Percentiles rank a stretch among this genome's conserved stretches.
These are phyloP conservation scores for Zosterops pallidus DNA, from an alignment of 2,113 vertebrate genomes.

Conservation along the genomic window DNA sequence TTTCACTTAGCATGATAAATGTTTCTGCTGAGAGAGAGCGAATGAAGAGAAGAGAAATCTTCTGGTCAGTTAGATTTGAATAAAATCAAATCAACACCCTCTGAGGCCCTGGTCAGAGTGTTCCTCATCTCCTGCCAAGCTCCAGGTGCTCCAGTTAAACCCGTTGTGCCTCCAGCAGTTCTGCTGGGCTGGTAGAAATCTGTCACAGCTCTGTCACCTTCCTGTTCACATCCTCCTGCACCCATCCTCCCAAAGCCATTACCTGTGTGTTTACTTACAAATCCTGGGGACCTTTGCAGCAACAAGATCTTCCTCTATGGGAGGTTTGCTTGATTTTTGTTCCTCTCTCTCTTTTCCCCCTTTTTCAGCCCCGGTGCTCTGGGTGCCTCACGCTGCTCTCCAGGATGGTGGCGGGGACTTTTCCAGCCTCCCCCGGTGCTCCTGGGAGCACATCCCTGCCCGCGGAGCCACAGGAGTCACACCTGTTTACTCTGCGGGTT, in stretches of 20 bases:
- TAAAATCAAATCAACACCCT: neutral
- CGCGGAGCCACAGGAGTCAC: fast-evolving
- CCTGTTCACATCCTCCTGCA: neutral
- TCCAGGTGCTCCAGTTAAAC: neutral
- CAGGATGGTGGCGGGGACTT: neutral
- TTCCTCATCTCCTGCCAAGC: neutral
- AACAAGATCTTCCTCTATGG: neutral
- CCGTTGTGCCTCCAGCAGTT: neutral
- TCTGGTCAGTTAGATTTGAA: neutral
- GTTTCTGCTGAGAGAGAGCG: neutral
- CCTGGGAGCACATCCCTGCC: neutral
- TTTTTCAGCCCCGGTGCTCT: neutral
- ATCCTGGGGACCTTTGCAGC: neutral
- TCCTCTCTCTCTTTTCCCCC: neutral
- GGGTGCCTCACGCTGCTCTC: neutral
- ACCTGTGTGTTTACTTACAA: fast-evolving
- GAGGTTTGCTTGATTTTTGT: neutral
- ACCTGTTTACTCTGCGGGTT: neutral
- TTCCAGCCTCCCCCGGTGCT: neutral
- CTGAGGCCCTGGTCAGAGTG: neutral
- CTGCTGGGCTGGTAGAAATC: neutral
- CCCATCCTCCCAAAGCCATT: neutral
- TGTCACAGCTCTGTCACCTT: neutral
- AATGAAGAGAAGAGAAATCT: neutral
- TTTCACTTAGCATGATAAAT: neutral